Conservation (phyloP, 2,888 invertebrate species). For the Nebria brevicollis region DNA sequence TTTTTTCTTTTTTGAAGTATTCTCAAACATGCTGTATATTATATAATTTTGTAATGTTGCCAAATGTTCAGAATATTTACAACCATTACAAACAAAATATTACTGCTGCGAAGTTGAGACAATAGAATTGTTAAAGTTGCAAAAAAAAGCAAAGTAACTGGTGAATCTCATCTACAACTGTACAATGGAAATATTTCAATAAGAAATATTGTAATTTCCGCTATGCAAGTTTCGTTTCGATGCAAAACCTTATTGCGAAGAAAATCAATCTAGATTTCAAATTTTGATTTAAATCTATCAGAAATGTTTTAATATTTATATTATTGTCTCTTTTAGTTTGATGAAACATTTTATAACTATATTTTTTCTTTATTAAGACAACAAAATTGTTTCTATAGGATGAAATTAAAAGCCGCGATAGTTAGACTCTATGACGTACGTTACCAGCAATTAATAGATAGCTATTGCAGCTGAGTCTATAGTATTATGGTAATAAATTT, state of each 20-base stretch:
- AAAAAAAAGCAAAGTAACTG: neutral
- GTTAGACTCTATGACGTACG: too few species aligned
- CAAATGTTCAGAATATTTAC: neutral
- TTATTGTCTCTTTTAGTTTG: too few species aligned
- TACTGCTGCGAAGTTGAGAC: neutral
- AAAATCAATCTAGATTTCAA: neutral
- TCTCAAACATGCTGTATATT: neutral
- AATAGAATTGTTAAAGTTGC: neutral
- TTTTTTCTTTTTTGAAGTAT: neutral
- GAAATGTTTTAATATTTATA: too few species aligned
- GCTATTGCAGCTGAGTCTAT: too few species aligned
- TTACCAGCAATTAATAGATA: too few species aligned
- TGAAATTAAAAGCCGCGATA: too few species aligned
- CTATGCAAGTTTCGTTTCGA: neutral
- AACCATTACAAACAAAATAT: neutral
- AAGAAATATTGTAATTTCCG: slow-evolving; percentile 1
- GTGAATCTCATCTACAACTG: neutral
- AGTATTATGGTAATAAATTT: too few species aligned
- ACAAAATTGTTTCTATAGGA: too few species aligned
- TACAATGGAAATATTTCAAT: neutral
- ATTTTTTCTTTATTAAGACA: too few species aligned
- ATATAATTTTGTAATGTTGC: neutral
- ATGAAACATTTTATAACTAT: too few species aligned
- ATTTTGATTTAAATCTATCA: neutral
- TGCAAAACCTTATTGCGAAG: neutral